Evolutionary conservation across 1,140 invertebrate genomes (phyloP).

Genomic region (Brachionus manjavacas): DNA sequence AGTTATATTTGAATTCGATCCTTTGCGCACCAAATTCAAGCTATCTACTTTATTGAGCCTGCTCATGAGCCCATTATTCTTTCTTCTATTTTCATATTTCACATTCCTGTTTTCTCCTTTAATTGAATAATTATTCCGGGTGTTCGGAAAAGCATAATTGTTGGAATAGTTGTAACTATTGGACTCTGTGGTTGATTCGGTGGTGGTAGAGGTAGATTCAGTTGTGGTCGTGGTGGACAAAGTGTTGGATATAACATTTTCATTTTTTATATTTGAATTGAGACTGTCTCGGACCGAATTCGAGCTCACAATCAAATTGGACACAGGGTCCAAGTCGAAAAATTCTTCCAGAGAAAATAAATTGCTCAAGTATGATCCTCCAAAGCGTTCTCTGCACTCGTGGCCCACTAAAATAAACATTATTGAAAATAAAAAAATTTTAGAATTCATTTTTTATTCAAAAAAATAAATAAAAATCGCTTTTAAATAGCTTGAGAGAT

Average conservation of each 20-base stretch:
- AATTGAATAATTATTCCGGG: neutral
- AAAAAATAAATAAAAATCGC: neutral
- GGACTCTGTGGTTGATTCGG: neutral
- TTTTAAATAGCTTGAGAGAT: neutral
- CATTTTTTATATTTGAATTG: slow-evolving; percentile 11
- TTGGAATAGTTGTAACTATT: neutral
- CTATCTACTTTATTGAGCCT: neutral
- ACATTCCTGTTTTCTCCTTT: neutral
- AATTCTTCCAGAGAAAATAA: neutral
- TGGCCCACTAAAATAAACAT: neutral
- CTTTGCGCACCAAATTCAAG: neutral
- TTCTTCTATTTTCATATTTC: neutral
- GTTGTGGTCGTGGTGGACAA: neutral
- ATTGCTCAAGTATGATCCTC: neutral
- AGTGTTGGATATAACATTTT: neutral
- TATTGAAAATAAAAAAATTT: neutral
- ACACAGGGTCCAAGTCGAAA: neutral
- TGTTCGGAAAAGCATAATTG: neutral
- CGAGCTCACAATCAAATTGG: neutral
- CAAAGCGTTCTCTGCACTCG: neutral
- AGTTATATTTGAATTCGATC: neutral
- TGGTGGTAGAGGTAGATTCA: neutral
- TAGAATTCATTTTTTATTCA: neutral
- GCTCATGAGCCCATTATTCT: neutral
- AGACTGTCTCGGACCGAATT: neutral